Evolutionary conservation across 2,113 vertebrate genomes (phyloP).

Genomic region (Apaloderma vittatum): DNA sequence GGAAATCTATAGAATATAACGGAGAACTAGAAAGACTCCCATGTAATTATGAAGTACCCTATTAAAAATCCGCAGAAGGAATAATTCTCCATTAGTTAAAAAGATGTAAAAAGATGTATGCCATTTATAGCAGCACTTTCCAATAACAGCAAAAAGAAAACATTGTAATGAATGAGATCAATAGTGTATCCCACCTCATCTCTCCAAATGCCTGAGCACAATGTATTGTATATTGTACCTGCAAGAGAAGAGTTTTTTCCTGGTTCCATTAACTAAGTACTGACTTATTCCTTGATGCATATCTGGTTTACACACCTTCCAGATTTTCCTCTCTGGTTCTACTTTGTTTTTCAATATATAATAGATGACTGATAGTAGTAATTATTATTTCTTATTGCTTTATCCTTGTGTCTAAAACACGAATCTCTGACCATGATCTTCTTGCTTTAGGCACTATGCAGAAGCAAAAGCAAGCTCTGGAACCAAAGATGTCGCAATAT

Average conservation of each 20-base stretch:
- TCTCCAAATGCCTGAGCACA: neutral
- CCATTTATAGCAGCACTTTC: slow-evolving; percentile 4
- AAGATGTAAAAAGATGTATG: neutral
- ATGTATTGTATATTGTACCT: neutral
- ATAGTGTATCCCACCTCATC: neutral
- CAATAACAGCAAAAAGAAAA: neutral
- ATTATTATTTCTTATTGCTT: neutral
- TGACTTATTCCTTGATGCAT: neutral
- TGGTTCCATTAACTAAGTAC: neutral
- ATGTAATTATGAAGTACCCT: slow-evolving; percentile 19
- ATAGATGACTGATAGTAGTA: neutral
- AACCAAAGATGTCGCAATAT: neutral
- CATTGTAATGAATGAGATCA: neutral
- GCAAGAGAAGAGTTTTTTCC: neutral
- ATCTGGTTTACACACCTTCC: neutral
- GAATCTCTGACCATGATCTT: neutral
- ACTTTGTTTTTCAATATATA: neutral
- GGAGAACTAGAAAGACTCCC: neutral
- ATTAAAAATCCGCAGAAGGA: neutral
- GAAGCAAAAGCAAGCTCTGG: neutral
- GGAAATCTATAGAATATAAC: slow-evolving; percentile 30
- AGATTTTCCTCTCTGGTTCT: neutral
- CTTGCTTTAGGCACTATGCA: neutral
- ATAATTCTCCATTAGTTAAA: slow-evolving; percentile 34
- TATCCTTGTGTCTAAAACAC: neutral